phyloP scores from a whole-genome alignment of 1,140 invertebrate species.

The Acromyrmex echinatior region DNA sequence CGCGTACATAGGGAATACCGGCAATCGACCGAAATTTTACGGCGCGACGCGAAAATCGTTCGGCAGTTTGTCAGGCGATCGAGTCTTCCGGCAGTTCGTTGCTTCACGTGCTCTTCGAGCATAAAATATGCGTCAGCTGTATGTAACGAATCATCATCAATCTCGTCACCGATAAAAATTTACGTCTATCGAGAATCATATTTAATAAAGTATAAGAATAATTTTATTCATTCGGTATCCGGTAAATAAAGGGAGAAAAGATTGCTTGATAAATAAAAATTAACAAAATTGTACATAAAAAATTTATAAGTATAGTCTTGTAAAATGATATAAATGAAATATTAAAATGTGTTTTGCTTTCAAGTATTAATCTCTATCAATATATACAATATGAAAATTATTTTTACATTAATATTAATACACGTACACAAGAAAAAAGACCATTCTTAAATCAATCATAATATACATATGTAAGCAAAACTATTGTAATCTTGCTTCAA shows the following conservation, averaged over 20 bases:
- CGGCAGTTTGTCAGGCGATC: slow-evolving; percentile 79
- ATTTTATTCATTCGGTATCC: neutral
- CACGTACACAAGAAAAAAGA: no score
- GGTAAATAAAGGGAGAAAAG: no score
- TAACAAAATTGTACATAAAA: neutral
- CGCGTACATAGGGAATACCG: slow-evolving; percentile 63
- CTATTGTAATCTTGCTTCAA: no score
- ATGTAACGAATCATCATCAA: slow-evolving; percentile 72
- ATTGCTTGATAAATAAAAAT: neutral
- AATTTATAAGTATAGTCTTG: neutral
- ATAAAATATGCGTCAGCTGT: slow-evolving; percentile 77
- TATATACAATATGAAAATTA: neutral
- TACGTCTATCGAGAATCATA: neutral
- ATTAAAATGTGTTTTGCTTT: neutral
- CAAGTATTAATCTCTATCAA: neutral
- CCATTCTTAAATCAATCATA: no score
- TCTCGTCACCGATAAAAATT: neutral
- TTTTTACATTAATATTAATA: neutral
- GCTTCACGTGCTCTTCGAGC: slow-evolving; percentile 60
- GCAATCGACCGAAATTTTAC: slow-evolving; percentile 75
- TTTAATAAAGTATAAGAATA: slow-evolving; percentile 14
- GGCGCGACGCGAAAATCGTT: slow-evolving; percentile 79
- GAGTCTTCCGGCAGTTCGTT: slow-evolving; percentile 75
- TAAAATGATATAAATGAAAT: neutral
- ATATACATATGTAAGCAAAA: no score